phyloP scores from a whole-genome alignment of 37 sponge, comb jelly and placozoan species.

The Amphimedon queenslandica region DNA sequence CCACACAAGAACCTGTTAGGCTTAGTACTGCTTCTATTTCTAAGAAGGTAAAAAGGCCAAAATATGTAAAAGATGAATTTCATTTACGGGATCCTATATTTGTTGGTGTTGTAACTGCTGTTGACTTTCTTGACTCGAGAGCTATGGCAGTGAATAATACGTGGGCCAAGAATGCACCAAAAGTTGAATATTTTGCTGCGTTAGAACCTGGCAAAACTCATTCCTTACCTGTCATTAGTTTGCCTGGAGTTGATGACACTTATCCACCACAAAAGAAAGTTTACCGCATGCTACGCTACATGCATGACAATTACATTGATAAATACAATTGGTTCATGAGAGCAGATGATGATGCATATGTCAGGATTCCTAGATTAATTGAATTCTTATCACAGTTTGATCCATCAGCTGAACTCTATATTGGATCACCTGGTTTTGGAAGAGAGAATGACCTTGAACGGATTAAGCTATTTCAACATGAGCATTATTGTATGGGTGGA shows the following conservation, averaged over 20 bases:
- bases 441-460: slow-evolving; percentile 16
- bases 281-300: slow-evolving; percentile 64
- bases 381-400: slow-evolving; percentile 43
- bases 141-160: slow-evolving; percentile 45
- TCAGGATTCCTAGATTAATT: slow-evolving; percentile 39
- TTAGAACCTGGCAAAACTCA: neutral
- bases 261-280: slow-evolving; percentile 75
- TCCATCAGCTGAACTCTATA: slow-evolving; percentile 29
- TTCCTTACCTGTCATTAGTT: slow-evolving; percentile 20
- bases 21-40: neutral
- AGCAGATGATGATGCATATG: slow-evolving; percentile 65
- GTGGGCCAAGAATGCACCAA: slow-evolving; percentile 53
- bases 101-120: slow-evolving; percentile 69
- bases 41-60: slow-evolving; percentile 9
- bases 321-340: slow-evolving; percentile 83
- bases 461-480: slow-evolving; percentile 32
- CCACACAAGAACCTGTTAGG: neutral
- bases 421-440: slow-evolving; percentile 66
- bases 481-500: slow-evolving; percentile 71
- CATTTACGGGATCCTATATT: slow-evolving; percentile 38
- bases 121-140: slow-evolving; percentile 32
- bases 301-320: slow-evolving; percentile 62
- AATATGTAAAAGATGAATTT: slow-evolving; percentile 27
- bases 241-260: slow-evolving; percentile 50
- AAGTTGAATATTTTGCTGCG: slow-evolving; percentile 48